phyloP scores from a whole-genome alignment of 1,140 invertebrate genomes.

The Subanguina moxae region DNA sequence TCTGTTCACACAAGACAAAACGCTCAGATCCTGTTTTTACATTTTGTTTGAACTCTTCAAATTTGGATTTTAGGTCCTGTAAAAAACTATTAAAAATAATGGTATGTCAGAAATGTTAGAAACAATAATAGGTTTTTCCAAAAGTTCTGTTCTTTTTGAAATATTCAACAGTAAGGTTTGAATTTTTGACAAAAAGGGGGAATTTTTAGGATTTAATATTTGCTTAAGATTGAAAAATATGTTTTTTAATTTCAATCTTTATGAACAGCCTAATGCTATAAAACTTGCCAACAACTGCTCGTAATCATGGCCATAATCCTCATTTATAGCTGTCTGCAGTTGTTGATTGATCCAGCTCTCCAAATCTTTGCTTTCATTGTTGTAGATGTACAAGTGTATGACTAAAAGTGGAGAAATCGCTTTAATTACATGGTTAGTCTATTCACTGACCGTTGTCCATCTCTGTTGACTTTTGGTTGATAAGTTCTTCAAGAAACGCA shows the following conservation, averaged over 20 bases:
- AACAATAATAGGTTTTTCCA: background rate
- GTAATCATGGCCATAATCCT: slow-evolving; percentile 74
- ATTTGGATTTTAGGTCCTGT: slow-evolving; percentile 69
- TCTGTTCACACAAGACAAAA: slow-evolving; percentile 83
- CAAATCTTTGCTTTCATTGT: slow-evolving; percentile 81
- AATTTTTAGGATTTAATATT: too few species aligned
- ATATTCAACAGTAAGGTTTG: too few species aligned
- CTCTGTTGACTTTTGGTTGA: slow-evolving; percentile 67
- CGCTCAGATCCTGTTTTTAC: slow-evolving; percentile 84
- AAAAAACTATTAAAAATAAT: too few species aligned
- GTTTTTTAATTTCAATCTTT: too few species aligned
- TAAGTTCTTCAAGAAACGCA: slow-evolving; percentile 64
- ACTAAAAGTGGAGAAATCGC: too few species aligned
- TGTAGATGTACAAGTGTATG: slow-evolving; percentile 83
- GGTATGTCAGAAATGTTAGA: too few species aligned
- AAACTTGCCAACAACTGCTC: slow-evolving; percentile 13
- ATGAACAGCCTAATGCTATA: too few species aligned
- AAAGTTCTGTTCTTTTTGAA: too few species aligned
- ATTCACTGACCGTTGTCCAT: too few species aligned
- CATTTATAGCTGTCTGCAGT: slow-evolving; percentile 78
- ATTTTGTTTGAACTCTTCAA: slow-evolving; percentile 86
- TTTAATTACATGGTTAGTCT: too few species aligned
- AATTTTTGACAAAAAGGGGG: too few species aligned
- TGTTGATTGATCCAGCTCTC: slow-evolving; percentile 92
- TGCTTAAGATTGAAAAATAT: too few species aligned